These are phyloP conservation scores for Cephus rjabovi DNA, from an alignment of 2,888 invertebrate species.

Conservation along the genomic window DNA sequence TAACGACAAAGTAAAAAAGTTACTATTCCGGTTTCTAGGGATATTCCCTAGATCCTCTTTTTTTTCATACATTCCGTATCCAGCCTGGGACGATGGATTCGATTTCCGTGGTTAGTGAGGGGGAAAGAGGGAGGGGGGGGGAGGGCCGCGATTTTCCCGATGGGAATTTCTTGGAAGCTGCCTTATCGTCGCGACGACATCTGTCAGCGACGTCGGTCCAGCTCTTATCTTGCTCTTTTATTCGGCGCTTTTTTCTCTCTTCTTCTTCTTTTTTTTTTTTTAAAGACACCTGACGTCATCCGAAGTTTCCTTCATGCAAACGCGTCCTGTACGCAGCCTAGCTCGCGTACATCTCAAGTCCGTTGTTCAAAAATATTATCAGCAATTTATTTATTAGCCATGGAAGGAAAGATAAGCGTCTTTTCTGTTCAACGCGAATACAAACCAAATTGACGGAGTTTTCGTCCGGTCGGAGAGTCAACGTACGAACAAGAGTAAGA, in stretches of 20 bases:
- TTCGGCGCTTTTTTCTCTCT: background rate
- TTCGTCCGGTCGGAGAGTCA: constrained; percentile 12
- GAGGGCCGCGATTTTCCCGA: background rate
- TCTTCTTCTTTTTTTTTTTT: background rate
- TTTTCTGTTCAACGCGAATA: background rate
- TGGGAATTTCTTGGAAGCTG: background rate
- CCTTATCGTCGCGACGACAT: background rate
- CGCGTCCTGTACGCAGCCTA: background rate
- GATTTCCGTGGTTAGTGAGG: background rate
- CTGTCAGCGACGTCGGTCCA: background rate
- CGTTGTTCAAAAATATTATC: background rate
- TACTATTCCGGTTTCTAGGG: background rate
- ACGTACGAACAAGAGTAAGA: constrained; percentile 30
- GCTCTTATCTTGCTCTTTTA: background rate
- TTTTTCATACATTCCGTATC: background rate
- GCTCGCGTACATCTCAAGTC: too few relatives aligned
- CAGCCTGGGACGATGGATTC: background rate
- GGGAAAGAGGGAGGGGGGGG: background rate
- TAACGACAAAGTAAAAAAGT: background rate
- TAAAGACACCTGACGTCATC: background rate
- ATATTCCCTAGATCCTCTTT: background rate
- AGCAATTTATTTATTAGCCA: background rate
- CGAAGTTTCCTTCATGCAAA: background rate
- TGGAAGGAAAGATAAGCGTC: background rate
- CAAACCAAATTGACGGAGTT: background rate